Evolutionary conservation across 2,888 invertebrate species (phyloP), one percentile per base, ranked within the genome.

Genomic region (Agonopterix alstromeriana): DNA sequence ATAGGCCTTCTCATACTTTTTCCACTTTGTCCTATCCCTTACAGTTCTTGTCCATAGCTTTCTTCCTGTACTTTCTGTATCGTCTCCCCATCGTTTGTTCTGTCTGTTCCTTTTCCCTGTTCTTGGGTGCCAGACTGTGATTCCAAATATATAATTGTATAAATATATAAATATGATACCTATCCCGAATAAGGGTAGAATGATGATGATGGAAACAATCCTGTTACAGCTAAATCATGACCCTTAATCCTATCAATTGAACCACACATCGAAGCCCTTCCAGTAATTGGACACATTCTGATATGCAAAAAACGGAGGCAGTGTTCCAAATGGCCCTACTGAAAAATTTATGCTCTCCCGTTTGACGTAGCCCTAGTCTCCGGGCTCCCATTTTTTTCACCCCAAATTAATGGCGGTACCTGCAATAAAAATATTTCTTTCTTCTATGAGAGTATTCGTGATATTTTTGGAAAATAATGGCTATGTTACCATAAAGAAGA

Each of bases 241-340:
- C 27, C 27, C 27, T 27, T 27, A 27, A 27, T 27, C 27, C 27
- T 27, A 27, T 27, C 27, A 27, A 27, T 42, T 42, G 10, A 11
- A 42, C 67, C 66, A 57, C 44, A 55, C 53, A 56, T 59, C 52
- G 54, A 62, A 60, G 67, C 65, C 73, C 68, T 70, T 71, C 67
- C 65, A 60, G 74, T 80, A 80, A 77, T 78, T 77, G 75, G 71
- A 73, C 73, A 77, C 71, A 76, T 79, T 77, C 67, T 72, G 76
- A 77, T 77, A 81, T 79, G 78, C 77, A 80, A 79, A 82, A 78
- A 79, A 73, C 67, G 61, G 65, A 58, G 66, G 55, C 52, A 65
- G 58, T 60, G 60, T 56, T 65, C 64, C 61, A 70, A 77, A 78
- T 71, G 73, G 75, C 65, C 66, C 57, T 60, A 60, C 70, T 76